A percentile compares a stretch with the other conserved stretches of the same genome.
phyloP scores from a whole-genome alignment of 2,888 invertebrate species.

The Plebejus melissa region DNA sequence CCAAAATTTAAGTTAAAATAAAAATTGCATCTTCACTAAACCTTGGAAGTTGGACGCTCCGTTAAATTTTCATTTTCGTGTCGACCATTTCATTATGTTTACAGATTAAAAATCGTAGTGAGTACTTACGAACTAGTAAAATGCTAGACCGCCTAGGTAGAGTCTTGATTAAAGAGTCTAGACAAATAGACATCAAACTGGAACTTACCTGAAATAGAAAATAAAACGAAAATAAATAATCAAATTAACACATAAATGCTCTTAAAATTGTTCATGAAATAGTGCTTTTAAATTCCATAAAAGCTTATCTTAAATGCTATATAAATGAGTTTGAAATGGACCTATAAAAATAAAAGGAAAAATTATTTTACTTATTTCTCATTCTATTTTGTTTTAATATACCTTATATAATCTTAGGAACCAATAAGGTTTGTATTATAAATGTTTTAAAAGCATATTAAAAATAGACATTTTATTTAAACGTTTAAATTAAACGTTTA shows the following conservation, averaged over 20 bases:
- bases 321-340: neutral
- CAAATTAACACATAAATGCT: constrained; percentile 12
- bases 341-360: neutral
- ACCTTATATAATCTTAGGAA: too few relatives aligned
- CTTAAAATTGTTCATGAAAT: constrained; percentile 1
- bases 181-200: neutral
- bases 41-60: too few relatives aligned
- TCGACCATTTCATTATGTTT: too few relatives aligned
- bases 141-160: neutral
- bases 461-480: too few relatives aligned
- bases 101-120: neutral
- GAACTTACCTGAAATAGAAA: constrained; percentile 12
- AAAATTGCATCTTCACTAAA: neutral
- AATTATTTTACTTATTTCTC: neutral
- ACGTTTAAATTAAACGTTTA: too few relatives aligned
- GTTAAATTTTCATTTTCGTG: too few relatives aligned
- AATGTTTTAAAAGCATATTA: too few relatives aligned
- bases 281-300: constrained; percentile 4
- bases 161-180: neutral
- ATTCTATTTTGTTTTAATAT: neutral
- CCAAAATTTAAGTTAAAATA: neutral
- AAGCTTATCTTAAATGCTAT: constrained; percentile 6
- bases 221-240: neutral
- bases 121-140: neutral
- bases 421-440: too few relatives aligned